These are phyloP conservation scores for Mastomys coucha DNA, from an alignment of 2,113 vertebrate genomes.

Conservation along the genomic window DNA sequence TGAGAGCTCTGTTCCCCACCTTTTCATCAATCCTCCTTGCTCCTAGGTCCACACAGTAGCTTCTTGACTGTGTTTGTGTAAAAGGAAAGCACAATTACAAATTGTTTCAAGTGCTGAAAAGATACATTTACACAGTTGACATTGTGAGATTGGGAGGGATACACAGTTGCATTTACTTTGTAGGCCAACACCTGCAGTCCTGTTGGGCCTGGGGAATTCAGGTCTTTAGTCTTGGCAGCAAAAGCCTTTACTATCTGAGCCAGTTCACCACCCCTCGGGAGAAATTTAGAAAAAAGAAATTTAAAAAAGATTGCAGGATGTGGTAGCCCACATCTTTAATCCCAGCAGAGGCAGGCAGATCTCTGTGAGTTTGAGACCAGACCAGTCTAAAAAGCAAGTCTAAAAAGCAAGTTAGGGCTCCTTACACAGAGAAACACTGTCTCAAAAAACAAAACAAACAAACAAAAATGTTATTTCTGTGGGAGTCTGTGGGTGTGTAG, in stretches of 20 bases:
- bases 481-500: background rate
- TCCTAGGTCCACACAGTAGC: background rate
- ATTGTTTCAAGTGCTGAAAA: background rate
- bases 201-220: background rate
- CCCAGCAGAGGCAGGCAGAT: no score
- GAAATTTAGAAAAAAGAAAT: background rate
- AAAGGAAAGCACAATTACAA: background rate
- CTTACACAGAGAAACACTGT: no score
- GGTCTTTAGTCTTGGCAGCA: background rate
- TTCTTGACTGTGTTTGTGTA: background rate
- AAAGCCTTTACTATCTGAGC: background rate
- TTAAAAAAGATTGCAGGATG: no score
- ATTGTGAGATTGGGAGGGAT: background rate
- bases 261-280: background rate
- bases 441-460: no score
- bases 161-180: conserved; percentile 49
- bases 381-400: no score
- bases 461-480: background rate
- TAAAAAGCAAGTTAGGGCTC: no score
- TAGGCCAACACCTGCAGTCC: background rate
- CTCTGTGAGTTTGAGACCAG: no score
- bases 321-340: no score
- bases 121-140: background rate
- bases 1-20: background rate
- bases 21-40: background rate